Conservation (phyloP, 2,888 invertebrate genomes). For the Melanophora roralis region DNA sequence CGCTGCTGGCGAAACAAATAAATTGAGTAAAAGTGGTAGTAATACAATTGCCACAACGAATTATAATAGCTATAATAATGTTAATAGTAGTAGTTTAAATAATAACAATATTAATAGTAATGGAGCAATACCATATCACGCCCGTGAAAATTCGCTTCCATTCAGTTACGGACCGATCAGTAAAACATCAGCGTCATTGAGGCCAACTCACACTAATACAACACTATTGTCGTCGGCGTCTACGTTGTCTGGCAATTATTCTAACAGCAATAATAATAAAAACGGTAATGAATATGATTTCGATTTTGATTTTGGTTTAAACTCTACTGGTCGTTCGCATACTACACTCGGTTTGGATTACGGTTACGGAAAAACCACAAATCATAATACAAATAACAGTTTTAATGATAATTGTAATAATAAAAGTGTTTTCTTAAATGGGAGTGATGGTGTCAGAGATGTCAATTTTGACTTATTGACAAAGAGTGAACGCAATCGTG, state of each 20-base stretch:
- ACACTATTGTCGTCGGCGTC: constrained; percentile 43
- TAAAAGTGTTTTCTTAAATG: constrained; percentile 49
- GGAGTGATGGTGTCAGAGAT: constrained; percentile 48
- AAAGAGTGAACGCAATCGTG: constrained; percentile 48
- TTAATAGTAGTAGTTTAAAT: constrained; percentile 64
- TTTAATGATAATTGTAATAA: constrained; percentile 4
- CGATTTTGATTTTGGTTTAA: constrained; percentile 67
- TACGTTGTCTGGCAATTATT: constrained; percentile 54
- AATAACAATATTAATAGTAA: constrained; percentile 66
- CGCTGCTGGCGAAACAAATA: constrained; percentile 67
- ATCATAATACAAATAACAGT: background rate
- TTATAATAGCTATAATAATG: constrained; percentile 65
- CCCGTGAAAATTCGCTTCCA: constrained; percentile 91
- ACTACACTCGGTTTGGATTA: constrained; percentile 33
- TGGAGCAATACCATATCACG: constrained; percentile 89
- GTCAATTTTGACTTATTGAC: constrained; percentile 49
- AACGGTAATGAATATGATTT: constrained; percentile 68
- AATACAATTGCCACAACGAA: constrained; percentile 63
- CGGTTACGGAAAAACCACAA: constrained; percentile 59
- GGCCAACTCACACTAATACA: constrained; percentile 50
- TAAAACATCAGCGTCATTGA: constrained; percentile 71
- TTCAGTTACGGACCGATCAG: constrained; percentile 89
- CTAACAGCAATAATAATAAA: constrained; percentile 43
- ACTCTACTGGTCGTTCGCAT: constrained; percentile 49
- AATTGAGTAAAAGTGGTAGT: constrained; percentile 62